phyloP scores from a whole-genome alignment of 2,113 vertebrate species.

The Balaenoptera acutorostrata region DNA sequence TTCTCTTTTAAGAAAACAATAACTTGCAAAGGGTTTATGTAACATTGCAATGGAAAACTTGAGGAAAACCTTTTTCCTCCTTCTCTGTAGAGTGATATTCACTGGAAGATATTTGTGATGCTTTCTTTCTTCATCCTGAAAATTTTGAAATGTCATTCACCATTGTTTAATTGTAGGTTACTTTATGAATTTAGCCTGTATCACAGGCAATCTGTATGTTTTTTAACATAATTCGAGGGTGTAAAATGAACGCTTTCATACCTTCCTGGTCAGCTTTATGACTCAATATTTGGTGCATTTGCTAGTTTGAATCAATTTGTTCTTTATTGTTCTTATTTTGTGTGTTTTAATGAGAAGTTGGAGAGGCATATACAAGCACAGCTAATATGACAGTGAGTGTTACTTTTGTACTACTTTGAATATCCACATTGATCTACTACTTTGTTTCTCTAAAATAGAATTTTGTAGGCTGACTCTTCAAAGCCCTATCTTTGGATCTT shows the following conservation, averaged over 20 bases:
- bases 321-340: background rate
- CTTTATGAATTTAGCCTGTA: background rate
- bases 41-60: background rate
- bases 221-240: background rate
- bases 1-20: background rate
- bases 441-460: background rate
- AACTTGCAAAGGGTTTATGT: background rate
- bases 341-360: background rate
- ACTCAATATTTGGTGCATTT: background rate
- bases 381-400: background rate
- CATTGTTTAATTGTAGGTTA: background rate
- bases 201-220: background rate
- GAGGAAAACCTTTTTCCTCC: background rate
- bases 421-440: background rate
- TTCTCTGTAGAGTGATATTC: background rate
- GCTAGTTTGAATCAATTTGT: background rate
- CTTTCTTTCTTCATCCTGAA: background rate
- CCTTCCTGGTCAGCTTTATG: background rate
- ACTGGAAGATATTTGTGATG: background rate
- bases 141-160: background rate
- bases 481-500: background rate
- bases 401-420: background rate
- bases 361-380: background rate
- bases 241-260: background rate
- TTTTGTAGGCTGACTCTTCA: background rate